phyloP scores from a whole-genome alignment of 1,140 invertebrate genomes.

The Liolophura sinensis region DNA sequence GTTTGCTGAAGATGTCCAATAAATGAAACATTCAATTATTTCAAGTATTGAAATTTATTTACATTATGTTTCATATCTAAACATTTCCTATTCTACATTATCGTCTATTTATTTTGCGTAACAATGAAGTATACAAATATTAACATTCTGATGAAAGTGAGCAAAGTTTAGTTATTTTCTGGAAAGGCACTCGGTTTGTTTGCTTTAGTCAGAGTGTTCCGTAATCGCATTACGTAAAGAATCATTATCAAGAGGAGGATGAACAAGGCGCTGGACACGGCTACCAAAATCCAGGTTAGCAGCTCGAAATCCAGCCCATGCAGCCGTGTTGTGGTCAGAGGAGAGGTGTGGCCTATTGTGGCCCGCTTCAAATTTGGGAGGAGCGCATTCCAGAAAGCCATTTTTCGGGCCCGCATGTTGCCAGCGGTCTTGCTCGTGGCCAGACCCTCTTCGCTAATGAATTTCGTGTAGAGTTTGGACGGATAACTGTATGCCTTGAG shows the following conservation, averaged over 20 bases:
- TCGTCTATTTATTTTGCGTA: no score
- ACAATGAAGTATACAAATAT: no score
- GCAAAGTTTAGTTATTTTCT: no score
- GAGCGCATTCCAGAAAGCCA: slow-evolving; percentile 27
- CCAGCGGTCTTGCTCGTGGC: slow-evolving; percentile 5
- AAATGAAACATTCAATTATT: no score
- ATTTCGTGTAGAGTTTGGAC: slow-evolving; percentile 14
- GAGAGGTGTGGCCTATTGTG: not conserved
- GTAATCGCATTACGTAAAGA: slow-evolving; percentile 2
- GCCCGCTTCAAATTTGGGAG: slow-evolving; percentile 5
- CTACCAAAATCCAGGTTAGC: slow-evolving; percentile 18
- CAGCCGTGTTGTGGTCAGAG: not conserved
- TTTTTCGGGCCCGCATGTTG: slow-evolving; percentile 13
- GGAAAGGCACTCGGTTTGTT: no score
- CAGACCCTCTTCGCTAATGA: slow-evolving; percentile 13
- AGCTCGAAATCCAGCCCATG: not conserved
- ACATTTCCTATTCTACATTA: no score
- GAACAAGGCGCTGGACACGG: slow-evolving; percentile 11
- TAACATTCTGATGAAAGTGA: no score
- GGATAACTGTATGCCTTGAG: slow-evolving; percentile 5
- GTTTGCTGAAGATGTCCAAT: no score
- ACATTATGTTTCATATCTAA: no score
- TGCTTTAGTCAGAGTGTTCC: no score
- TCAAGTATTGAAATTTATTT: no score
- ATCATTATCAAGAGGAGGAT: slow-evolving; percentile 13